Conservation (phyloP, 2,797 vertebrate species). For the Gephyroberyx darwinii region DNA sequence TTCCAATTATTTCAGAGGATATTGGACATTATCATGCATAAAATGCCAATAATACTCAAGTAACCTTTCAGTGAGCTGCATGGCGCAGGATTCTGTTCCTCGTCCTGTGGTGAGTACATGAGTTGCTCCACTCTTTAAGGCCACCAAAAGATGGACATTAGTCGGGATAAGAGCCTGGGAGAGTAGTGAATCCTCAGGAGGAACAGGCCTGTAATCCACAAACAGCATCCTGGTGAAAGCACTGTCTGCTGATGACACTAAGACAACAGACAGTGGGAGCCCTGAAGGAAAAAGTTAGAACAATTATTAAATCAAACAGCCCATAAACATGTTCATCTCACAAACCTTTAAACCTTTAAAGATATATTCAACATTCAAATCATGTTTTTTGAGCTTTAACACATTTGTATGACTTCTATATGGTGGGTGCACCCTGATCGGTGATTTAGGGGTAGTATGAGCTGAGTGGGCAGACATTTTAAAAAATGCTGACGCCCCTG, state of each 20-base stretch:
- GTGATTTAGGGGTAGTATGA: no score
- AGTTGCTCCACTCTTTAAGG: constrained; percentile 80
- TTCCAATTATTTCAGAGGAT: no score
- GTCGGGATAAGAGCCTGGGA: constrained; percentile 22
- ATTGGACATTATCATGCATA: not conserved
- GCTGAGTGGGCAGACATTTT: no score
- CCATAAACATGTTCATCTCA: constrained; percentile 30
- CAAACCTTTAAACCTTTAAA: constrained; percentile 47
- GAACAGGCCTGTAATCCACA: constrained; percentile 62
- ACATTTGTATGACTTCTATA: no score
- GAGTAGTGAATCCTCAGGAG: constrained; percentile 30
- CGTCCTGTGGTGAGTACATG: constrained; percentile 72
- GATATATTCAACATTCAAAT: no score
- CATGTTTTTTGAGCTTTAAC: no score
- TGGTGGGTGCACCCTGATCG: no score
- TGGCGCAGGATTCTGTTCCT: constrained; percentile 47
- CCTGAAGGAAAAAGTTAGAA: constrained; percentile 45
- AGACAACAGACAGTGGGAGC: constrained; percentile 59
- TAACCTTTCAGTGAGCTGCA: constrained; percentile 80
- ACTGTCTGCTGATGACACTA: constrained; percentile 36
- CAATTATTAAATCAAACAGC: constrained; percentile 40
- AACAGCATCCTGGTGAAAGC: constrained; percentile 77
- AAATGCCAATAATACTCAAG: not conserved
- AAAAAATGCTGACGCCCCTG: no score
- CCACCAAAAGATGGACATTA: constrained; percentile 74